Evolutionary conservation across 2,888 invertebrate species (phyloP).

Genomic region (Pseudococcus jackbeardsleyi): DNA sequence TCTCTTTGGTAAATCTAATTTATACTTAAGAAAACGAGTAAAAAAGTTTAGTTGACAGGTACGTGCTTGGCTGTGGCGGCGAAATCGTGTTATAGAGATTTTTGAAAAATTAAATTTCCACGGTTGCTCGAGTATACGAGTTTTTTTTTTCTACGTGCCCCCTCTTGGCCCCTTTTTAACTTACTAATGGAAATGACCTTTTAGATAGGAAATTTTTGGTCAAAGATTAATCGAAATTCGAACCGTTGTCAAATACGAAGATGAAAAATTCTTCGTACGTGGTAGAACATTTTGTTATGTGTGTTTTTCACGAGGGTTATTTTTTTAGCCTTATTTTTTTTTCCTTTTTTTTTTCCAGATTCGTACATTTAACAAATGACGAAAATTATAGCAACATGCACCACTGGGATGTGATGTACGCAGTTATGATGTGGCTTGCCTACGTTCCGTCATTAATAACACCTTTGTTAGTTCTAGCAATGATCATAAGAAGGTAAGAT

Average conservation of each 20-base stretch:
- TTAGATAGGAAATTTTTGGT: slow-evolving; percentile 25
- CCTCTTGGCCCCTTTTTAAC: not conserved
- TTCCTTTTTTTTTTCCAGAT: slow-evolving; percentile 52
- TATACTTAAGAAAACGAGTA: slow-evolving; percentile 44
- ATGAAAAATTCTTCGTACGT: slow-evolving; percentile 27
- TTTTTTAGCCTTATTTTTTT: not conserved
- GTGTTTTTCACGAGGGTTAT: not conserved
- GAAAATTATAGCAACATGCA: slow-evolving; percentile 51
- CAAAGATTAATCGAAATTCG: slow-evolving; percentile 53
- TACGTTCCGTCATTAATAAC: slow-evolving; percentile 55
- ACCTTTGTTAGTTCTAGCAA: slow-evolving; percentile 53
- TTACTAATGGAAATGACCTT: slow-evolving; percentile 53
- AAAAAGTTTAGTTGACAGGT: slow-evolving; percentile 53
- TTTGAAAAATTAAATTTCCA: slow-evolving; percentile 50
- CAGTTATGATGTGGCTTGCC: slow-evolving; percentile 58
- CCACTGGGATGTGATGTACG: slow-evolving; percentile 63
- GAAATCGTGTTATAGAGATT: slow-evolving; percentile 38
- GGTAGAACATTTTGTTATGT: not conserved
- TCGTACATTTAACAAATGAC: slow-evolving; percentile 51
- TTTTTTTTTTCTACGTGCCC: not conserved
- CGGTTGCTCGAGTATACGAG: slow-evolving; percentile 15
- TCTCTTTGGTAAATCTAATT: slow-evolving; percentile 13
- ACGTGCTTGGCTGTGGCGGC: slow-evolving; percentile 39
- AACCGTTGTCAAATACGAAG: slow-evolving; percentile 40
- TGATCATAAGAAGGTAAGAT: slow-evolving; percentile 56